Evolutionary conservation across 1,140 invertebrate species (phyloP).

Genomic region (Propsilocerus akamusi): DNA sequence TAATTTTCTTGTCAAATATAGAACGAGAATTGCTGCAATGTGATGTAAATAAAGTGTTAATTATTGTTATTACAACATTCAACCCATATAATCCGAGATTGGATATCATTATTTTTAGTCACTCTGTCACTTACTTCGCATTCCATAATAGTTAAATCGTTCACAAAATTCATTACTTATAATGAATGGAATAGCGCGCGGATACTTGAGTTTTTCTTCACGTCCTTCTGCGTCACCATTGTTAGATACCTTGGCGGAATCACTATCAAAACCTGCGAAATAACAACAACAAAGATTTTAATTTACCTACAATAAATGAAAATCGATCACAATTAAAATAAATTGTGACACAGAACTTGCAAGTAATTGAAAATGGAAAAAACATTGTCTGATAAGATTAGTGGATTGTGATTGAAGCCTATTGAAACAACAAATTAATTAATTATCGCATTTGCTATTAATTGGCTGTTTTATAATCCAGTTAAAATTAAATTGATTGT

Average conservation of each 20-base stretch:
- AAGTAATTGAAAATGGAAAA: too few species aligned
- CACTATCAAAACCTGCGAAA: too few species aligned
- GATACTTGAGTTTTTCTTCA: conserved; percentile 36
- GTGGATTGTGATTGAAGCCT: too few species aligned
- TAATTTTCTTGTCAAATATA: conserved; percentile 55
- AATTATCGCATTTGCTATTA: not conserved
- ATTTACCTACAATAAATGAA: too few species aligned
- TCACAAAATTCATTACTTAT: conserved; percentile 74
- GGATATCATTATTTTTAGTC: too few species aligned
- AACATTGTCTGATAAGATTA: too few species aligned
- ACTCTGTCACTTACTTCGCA: conserved; percentile 41
- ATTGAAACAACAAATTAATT: too few species aligned
- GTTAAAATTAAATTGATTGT: not conserved
- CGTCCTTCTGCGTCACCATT: not conserved
- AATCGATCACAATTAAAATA: too few species aligned
- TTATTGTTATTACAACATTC: not conserved
- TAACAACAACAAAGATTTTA: too few species aligned
- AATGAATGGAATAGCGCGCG: conserved; percentile 60
- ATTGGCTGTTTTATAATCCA: not conserved
- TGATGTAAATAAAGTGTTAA: conserved; percentile 8
- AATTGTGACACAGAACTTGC: too few species aligned
- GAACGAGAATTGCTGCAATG: conserved; percentile 49
- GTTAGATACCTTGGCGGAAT: too few species aligned
- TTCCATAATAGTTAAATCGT: conserved; percentile 68
- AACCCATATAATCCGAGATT: not conserved